Conservation (phyloP, 2,888 invertebrate species). For the Folsomia manolachei region DNA sequence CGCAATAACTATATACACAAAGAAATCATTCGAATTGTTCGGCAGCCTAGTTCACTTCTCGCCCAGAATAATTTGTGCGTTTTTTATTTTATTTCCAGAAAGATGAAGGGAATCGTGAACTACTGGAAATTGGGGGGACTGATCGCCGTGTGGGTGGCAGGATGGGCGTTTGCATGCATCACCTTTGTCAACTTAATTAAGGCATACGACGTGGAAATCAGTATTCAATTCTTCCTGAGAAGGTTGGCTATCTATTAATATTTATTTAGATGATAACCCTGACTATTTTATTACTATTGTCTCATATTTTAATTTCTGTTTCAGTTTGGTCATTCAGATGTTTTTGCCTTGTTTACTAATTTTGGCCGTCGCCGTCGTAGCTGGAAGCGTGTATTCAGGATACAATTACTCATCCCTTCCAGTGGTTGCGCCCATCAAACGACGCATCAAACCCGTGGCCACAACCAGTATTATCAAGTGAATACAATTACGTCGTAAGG, state of each 20-base stretch:
- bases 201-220: conserved; percentile 33
- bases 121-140: conserved; percentile 33
- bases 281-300: background rate
- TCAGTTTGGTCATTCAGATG: conserved; percentile 24
- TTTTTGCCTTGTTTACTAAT: conserved; percentile 33
- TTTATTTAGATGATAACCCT: no score
- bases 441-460: conserved; percentile 17
- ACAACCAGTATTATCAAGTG: conserved; percentile 30
- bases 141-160: conserved; percentile 31
- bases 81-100: no score
- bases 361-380: conserved; percentile 27
- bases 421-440: background rate
- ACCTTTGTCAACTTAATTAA: conserved; percentile 29
- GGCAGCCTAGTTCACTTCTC: no score
- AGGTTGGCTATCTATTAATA: conserved; percentile 13
- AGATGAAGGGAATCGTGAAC: conserved; percentile 24
- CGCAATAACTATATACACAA: no score
- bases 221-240: conserved; percentile 32
- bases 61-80: no score
- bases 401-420: background rate
- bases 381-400: background rate
- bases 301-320: background rate
- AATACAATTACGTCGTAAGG: no score
- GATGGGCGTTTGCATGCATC: conserved; percentile 36
- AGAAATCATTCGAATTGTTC: no score